Evolutionary conservation across 2,113 vertebrate genomes (phyloP).

Genomic region (Neogobius melanostomus): DNA sequence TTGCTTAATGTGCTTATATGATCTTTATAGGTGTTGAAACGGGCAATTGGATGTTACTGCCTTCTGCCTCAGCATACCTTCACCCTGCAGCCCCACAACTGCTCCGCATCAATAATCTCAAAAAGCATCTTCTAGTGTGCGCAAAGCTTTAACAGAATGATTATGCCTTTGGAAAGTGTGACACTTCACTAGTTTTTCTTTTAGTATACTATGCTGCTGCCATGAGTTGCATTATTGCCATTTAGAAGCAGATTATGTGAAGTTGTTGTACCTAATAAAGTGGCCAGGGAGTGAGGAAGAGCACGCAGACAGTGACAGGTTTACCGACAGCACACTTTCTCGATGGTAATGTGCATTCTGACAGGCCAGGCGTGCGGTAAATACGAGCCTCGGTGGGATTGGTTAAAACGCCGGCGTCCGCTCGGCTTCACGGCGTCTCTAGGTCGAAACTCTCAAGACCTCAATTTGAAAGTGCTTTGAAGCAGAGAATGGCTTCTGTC

Average conservation of each 20-base stretch:
- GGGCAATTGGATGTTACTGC: background rate
- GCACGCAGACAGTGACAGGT: conserved; percentile 50
- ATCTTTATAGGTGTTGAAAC: background rate
- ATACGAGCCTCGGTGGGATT: conserved; percentile 20
- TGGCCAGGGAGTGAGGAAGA: background rate
- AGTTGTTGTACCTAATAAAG: background rate
- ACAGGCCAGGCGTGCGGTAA: conserved; percentile 14
- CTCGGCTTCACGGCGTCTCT: conserved; percentile 20
- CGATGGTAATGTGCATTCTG: conserved; percentile 40
- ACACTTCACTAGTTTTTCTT: no score
- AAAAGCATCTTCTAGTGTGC: conserved; percentile 39
- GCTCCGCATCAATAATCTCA: conserved; percentile 61
- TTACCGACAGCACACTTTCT: conserved; percentile 46
- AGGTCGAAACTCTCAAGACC: conserved; percentile 62
- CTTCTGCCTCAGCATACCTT: background rate
- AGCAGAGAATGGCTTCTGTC: conserved; percentile 70
- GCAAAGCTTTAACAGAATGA: conserved; percentile 13
- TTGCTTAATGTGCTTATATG: background rate
- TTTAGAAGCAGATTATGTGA: background rate
- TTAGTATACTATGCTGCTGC: no score
- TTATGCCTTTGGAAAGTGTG: no score
- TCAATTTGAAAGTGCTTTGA: conserved; percentile 69
- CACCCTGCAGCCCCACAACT: conserved; percentile 34
- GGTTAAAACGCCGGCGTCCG: conserved; percentile 27
- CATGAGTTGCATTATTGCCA: no score